Evolutionary conservation across 2,113 vertebrate genomes (phyloP), one percentile per base, ranked within the genome.

Genomic region (Melanerpes formicivorus): DNA sequence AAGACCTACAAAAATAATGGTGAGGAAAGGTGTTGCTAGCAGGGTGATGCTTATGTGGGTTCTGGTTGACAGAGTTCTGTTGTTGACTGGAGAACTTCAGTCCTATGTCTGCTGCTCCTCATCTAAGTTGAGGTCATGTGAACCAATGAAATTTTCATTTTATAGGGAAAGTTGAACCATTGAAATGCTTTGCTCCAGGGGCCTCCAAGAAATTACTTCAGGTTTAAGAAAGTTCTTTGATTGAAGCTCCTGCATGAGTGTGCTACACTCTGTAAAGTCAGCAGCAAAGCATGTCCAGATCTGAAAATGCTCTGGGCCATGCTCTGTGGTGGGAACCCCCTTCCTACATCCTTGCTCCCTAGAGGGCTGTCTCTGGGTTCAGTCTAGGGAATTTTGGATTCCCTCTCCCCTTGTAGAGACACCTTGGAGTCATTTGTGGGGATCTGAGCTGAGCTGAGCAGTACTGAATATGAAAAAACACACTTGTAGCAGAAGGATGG

Each of bases 51-150:
- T 54, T 26, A 55, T 30, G 32, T 8, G 22, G 11, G 25, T 42
- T 26, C 21, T 14, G 8, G 29, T 9, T 10, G 30, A 2, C 3
- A 8, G 17, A 29, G 25, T 32, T 37, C 37, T 2, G 0, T 7
- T 25, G 25, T 10, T 1, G 1, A n/a, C 5, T 5, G n/a, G 54
- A 37, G 34, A 37, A 18, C 59, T 18, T 26, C 66, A 75, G 52
- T 64, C 62, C 48, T 48, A 21, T 11, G 5, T 79, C 21, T 2
- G 1, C 34, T 18, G 27, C 18, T 2, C 58, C 32, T 5, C 12
- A 11, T 18, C 29, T n/a, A 21, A 42, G 42, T 63, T 32, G 26
- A 44, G 54, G 66, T 4, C 7, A 30, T 32, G 46, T 21, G 15
- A 64, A 55, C 32, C 8, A 54, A 16, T 2, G 1, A 26, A 59